These are phyloP conservation scores for Scrobipalpa costella DNA, from an alignment of 2,888 invertebrate species.

Conservation along the genomic window DNA sequence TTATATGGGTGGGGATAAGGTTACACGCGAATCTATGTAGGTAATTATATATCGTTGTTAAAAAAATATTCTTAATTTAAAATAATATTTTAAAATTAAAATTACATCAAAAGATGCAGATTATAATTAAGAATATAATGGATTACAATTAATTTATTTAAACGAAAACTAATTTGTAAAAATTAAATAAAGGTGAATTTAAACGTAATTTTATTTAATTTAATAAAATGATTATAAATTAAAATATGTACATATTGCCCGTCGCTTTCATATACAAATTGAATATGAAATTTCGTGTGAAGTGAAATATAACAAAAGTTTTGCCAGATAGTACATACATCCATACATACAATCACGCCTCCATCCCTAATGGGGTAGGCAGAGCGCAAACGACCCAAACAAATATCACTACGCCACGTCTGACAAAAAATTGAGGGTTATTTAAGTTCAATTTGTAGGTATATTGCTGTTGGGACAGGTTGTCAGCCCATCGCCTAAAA, in stretches of 20 bases:
- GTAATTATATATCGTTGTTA: constrained; percentile 66
- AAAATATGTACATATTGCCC: constrained; percentile 90
- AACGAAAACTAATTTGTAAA: constrained; percentile 66
- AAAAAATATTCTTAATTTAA: constrained; percentile 70
- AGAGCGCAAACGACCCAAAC: too few species aligned
- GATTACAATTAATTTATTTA: constrained; percentile 84
- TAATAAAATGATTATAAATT: constrained; percentile 82
- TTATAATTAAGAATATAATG: constrained; percentile 84
- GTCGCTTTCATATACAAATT: constrained; percentile 86
- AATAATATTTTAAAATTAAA: constrained; percentile 69
- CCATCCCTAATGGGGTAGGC: too few species aligned
- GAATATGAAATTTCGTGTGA: constrained; percentile 35
- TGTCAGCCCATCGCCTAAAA: too few species aligned
- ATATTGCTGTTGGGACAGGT: too few species aligned
- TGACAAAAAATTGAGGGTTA: too few species aligned
- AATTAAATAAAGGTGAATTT: constrained; percentile 83
- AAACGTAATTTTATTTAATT: constrained; percentile 82
- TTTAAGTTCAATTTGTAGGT: too few species aligned
- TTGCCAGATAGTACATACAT: too few species aligned
- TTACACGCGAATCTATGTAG: not conserved
- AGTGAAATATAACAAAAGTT: too few species aligned
- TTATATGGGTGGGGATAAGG: not conserved
- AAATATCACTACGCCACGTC: too few species aligned
- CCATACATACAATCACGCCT: too few species aligned
- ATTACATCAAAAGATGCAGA: constrained; percentile 87